Percentiles rank a stretch among this genome's conserved stretches.
These are phyloP conservation scores for Sebastolobus alascanus DNA, from an alignment of 2,797 vertebrate species.

Conservation along the genomic window DNA sequence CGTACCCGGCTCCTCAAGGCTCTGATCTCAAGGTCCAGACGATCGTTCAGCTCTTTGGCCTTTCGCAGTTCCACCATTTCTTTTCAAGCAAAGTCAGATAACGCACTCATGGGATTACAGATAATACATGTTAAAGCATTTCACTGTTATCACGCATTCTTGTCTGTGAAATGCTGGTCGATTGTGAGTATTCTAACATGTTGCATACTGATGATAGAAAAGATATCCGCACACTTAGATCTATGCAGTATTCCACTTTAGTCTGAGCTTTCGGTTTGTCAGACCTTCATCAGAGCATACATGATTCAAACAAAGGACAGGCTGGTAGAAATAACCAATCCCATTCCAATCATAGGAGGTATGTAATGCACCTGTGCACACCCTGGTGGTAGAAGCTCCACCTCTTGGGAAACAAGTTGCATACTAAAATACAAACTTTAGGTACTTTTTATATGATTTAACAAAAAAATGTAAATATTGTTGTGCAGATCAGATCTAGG, in stretches of 20 bases:
- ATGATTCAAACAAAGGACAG: too few relatives aligned
- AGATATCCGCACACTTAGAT: too few relatives aligned
- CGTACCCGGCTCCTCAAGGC: constrained; percentile 82
- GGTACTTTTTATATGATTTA: neutral
- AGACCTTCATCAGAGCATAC: too few relatives aligned
- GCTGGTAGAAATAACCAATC: too few relatives aligned
- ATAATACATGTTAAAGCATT: neutral
- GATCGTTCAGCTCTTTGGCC: constrained; percentile 85
- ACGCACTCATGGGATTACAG: neutral
- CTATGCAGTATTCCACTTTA: too few relatives aligned
- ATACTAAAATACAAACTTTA: neutral
- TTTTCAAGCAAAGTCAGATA: constrained; percentile 35
- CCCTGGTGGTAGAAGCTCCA: too few relatives aligned
- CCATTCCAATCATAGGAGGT: too few relatives aligned
- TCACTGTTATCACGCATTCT: neutral
- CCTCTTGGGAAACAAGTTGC: too few relatives aligned
- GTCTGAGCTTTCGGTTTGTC: too few relatives aligned
- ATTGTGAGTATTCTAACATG: neutral
- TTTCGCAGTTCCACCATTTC: constrained; percentile 79
- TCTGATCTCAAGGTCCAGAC: constrained; percentile 87
- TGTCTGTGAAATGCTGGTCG: neutral
- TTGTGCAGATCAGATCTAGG: neutral
- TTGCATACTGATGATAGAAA: neutral
- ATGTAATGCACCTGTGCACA: too few relatives aligned
- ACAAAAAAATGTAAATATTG: neutral